phyloP scores from a whole-genome alignment of 2,113 vertebrate species.

The Clupea harengus region DNA sequence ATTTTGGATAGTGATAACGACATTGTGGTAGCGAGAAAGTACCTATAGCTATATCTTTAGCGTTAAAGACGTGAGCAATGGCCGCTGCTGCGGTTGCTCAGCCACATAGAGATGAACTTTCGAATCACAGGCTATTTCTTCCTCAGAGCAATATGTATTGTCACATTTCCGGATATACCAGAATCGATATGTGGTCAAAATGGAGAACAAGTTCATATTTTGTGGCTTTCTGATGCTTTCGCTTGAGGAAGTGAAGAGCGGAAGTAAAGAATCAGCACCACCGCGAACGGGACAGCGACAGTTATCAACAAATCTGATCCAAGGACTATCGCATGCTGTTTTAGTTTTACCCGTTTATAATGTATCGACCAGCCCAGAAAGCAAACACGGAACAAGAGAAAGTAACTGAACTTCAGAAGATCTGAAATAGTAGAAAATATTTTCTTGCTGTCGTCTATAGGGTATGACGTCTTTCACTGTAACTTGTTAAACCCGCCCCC shows the following conservation, averaged over 20 bases:
- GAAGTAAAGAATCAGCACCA: constrained; percentile 62
- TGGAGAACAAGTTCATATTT: background rate
- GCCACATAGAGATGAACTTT: background rate
- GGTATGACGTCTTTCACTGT: background rate
- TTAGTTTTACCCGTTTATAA: background rate
- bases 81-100: constrained; percentile 24
- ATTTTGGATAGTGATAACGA: background rate
- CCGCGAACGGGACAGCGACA: constrained; percentile 60
- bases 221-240: constrained; percentile 18
- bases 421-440: background rate
- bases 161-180: background rate
- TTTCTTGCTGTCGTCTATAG: background rate
- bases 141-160: background rate
- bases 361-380: background rate
- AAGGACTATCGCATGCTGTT: background rate
- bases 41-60: background rate
- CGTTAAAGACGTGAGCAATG: constrained; percentile 22
- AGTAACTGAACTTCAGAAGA: background rate
- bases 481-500: constrained; percentile 8
- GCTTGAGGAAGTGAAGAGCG: background rate
- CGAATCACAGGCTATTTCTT: background rate
- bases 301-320: background rate
- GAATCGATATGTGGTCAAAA: background rate
- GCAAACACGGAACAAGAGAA: background rate
- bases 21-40: background rate